These are phyloP conservation scores for Eupithecia subfuscata DNA, from an alignment of 2,888 invertebrate genomes.

Conservation along the genomic window DNA sequence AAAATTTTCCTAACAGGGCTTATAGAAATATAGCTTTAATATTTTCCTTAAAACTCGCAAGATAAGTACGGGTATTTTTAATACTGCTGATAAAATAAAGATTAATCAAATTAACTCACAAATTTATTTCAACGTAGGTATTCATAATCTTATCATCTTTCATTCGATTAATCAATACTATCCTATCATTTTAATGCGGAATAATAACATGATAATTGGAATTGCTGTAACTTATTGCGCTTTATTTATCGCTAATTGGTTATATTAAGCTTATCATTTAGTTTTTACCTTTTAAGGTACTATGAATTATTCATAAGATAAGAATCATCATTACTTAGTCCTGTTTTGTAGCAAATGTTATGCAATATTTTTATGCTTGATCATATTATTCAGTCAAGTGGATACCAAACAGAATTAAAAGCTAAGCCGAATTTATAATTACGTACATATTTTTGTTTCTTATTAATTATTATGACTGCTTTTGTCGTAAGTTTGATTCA, in stretches of 20 bases:
- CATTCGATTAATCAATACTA: slow-evolving; percentile 9
- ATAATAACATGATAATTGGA: slow-evolving; percentile 2
- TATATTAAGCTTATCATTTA: not conserved
- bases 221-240: slow-evolving; percentile 5
- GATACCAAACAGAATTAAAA: not conserved
- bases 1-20: not conserved
- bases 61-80: not conserved
- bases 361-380: not conserved
- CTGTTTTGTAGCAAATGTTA: not conserved
- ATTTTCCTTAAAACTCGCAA: slow-evolving; percentile 5
- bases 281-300: not conserved
- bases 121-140: not conserved
- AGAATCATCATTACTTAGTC: not conserved
- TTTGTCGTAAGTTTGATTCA: not conserved
- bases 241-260: not conserved
- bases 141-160: slow-evolving; percentile 7
- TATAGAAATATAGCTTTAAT: not conserved
- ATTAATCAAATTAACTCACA: not conserved
- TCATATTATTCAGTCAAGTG: not conserved
- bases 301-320: not conserved
- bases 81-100: not conserved
- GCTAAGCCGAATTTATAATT: too few species aligned
- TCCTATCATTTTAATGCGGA: slow-evolving; percentile 14
- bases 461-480: too few species aligned
- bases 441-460: not conserved